Evolutionary conservation across 2,113 vertebrate species (phyloP).

Genomic region (Macaca nemestrina): DNA sequence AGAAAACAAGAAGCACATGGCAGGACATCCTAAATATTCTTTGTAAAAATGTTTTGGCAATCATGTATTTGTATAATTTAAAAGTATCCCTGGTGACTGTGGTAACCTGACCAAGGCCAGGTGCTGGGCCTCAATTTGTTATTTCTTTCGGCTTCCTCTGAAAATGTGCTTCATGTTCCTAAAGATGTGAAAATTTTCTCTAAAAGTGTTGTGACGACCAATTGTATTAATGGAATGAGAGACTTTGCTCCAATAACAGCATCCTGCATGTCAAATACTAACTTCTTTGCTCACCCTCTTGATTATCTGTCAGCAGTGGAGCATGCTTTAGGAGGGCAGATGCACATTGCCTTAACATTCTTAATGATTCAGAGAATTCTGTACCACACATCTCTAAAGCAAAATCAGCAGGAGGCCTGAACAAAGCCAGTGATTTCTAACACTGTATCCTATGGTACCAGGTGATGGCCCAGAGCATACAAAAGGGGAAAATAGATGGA

Average conservation of each 20-base stretch:
- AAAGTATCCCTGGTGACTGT: neutral
- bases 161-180: neutral
- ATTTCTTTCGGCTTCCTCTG: neutral
- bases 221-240: neutral
- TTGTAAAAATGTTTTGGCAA: neutral
- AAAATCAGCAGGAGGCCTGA: slow-evolving; percentile 28
- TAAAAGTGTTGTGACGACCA: neutral
- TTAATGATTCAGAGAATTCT: neutral
- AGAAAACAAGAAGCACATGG: neutral
- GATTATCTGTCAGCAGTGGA: neutral
- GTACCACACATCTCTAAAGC: neutral
- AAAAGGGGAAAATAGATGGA: neutral
- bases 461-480: neutral
- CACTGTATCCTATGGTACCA: neutral
- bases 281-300: neutral
- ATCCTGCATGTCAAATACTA: neutral
- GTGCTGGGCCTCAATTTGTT: neutral
- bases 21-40: neutral
- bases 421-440: neutral
- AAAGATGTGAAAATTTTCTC: neutral
- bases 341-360: neutral
- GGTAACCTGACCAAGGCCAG: neutral
- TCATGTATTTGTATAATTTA: neutral
- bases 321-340: neutral
- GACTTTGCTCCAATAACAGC: neutral